A percentile compares a stretch with the other conserved stretches of the same genome.
phyloP scores from a whole-genome alignment of 2,113 vertebrate genomes.

The Python bivittatus region DNA sequence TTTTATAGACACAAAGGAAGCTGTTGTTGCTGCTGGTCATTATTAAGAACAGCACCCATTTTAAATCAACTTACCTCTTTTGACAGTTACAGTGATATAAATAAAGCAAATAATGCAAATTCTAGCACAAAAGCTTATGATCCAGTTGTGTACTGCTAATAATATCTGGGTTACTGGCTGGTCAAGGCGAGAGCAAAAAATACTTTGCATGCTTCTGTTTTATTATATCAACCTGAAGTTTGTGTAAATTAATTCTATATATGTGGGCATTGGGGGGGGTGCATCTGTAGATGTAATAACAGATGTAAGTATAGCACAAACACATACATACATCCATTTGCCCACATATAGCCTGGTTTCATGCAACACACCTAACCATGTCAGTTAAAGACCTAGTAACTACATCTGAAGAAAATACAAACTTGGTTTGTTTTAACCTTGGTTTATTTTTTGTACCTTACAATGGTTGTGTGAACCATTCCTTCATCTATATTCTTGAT shows the following conservation, averaged over 20 bases:
- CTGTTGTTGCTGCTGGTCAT: constrained; percentile 48
- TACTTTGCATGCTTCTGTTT: constrained; percentile 43
- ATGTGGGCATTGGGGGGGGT: neutral
- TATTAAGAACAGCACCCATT: constrained; percentile 43
- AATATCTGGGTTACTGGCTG: constrained; percentile 59
- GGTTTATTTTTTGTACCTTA: neutral
- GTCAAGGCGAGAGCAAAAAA: constrained; percentile 52
- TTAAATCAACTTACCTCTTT: constrained; percentile 40
- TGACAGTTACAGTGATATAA: constrained; percentile 64
- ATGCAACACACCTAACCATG: neutral
- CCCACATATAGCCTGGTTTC: neutral
- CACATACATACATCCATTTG: neutral
- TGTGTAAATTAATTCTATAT: constrained; percentile 18
- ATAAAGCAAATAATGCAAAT: constrained; percentile 60
- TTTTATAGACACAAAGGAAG: neutral
- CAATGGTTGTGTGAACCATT: neutral
- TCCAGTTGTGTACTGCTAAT: constrained; percentile 59
- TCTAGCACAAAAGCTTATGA: constrained; percentile 57
- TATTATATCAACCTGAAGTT: constrained; percentile 19
- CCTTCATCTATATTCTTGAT: neutral
- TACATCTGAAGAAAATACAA: neutral
- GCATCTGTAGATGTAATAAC: rapidly evolving
- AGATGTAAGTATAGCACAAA: neutral
- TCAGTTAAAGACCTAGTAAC: neutral
- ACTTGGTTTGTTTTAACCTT: neutral